These are phyloP conservation scores for Trissolcus brochymenae DNA, from an alignment of 2,888 invertebrate species.

Conservation along the genomic window DNA sequence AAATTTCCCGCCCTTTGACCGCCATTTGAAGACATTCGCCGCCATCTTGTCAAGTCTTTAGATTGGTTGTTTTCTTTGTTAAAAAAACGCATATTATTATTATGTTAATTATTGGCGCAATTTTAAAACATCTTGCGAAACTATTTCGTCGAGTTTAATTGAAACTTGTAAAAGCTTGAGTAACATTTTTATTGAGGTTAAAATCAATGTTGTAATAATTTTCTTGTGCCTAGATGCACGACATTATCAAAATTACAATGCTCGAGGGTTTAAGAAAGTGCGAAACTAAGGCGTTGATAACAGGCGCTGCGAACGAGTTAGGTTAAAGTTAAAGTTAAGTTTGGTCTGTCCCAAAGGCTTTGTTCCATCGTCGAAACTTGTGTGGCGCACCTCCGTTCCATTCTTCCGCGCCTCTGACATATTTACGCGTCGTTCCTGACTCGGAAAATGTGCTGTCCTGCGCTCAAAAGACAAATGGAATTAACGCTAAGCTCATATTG, in stretches of 20 bases:
- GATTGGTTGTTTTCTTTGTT: too few relatives aligned
- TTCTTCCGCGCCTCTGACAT: constrained; percentile 35
- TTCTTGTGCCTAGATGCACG: background rate
- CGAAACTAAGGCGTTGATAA: constrained; percentile 29
- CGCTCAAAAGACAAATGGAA: constrained; percentile 53
- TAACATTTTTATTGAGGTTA: too few relatives aligned
- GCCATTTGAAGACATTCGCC: too few relatives aligned
- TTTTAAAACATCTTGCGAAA: too few relatives aligned
- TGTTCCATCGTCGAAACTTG: constrained; percentile 30
- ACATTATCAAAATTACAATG: constrained; percentile 8
- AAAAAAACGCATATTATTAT: too few relatives aligned
- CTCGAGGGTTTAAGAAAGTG: constrained; percentile 1
- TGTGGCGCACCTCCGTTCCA: background rate
- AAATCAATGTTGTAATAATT: too few relatives aligned
- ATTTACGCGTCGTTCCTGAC: constrained; percentile 54
- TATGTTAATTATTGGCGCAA: too few relatives aligned
- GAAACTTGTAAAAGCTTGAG: too few relatives aligned
- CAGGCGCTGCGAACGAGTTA: constrained; percentile 41
- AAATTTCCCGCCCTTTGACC: too few relatives aligned
- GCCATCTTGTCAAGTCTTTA: too few relatives aligned
- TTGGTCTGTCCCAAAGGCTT: constrained; percentile 28
- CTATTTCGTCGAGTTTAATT: too few relatives aligned
- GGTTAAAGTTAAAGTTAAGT: constrained; percentile 53
- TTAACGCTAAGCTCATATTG: constrained; percentile 52
- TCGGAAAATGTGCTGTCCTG: constrained; percentile 53